These are phyloP conservation scores for Sylvicola cinctus DNA, from an alignment of 2,888 invertebrate species.

Conservation along the genomic window DNA sequence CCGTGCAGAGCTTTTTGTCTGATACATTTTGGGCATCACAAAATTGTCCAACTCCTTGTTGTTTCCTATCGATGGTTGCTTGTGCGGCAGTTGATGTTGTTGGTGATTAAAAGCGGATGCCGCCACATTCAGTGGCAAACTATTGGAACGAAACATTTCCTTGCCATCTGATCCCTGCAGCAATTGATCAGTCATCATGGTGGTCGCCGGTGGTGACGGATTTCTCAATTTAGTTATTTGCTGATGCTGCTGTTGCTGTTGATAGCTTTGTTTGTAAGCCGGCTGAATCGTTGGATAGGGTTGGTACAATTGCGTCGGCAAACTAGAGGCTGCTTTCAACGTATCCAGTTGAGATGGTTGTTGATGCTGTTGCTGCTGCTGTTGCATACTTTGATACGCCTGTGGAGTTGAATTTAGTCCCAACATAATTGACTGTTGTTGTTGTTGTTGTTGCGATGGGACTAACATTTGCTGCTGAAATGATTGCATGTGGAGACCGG, in stretches of 20 bases:
- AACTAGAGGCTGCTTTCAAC: not conserved
- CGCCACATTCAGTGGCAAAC: conserved; percentile 36
- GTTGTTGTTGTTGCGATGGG: conserved; percentile 12
- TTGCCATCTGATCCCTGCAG: conserved; percentile 12
- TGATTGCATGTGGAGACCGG: not conserved
- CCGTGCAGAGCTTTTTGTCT: conserved; percentile 10
- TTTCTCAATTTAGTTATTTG: too few species aligned
- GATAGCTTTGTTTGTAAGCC: not conserved
- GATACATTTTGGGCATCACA: conserved; percentile 21
- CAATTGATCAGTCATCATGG: too few species aligned
- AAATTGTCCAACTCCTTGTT: conserved; percentile 19
- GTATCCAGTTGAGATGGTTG: not conserved
- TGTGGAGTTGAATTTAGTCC: conserved; percentile 8
- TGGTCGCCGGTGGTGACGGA: too few species aligned
- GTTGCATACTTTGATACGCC: not conserved
- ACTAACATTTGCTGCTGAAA: too few species aligned
- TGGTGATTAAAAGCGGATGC: conserved; percentile 11
- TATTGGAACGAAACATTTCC: conserved; percentile 39
- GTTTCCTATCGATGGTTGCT: conserved; percentile 14
- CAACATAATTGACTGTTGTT: conserved; percentile 11
- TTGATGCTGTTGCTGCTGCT: not conserved
- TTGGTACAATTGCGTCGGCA: not conserved
- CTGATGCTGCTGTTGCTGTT: not conserved
- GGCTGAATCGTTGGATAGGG: not conserved
- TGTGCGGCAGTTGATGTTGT: conserved; percentile 9